Base-by-base conservation (phyloP, 2,797 vertebrate genomes). In the Pteronotus mesoamericanus region DNA sequence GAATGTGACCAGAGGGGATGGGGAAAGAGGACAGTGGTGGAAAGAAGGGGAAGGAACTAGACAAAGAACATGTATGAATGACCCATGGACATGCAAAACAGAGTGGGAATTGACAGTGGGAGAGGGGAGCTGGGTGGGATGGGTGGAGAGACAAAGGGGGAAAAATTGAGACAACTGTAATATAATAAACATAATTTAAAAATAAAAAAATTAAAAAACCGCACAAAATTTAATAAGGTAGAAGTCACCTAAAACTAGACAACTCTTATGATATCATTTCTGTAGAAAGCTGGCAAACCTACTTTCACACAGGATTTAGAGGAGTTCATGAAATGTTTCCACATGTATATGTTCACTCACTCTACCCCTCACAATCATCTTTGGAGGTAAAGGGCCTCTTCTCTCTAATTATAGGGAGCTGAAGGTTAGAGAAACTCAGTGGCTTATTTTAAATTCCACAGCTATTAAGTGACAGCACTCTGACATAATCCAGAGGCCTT, bases 261-360 rank as follows among this genome's bases (percentile, higher is more conserved):
- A 3, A 1, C 29, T 74, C 7, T 53, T 51, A 39, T 0, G 12
- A 34, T 19, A 7, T 11, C 16, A 51, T 37, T 91, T 93, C 42
- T 74, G 10, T 48, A 61, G 14, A 19, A 79, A 2, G 8, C 44
- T 69, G 64, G 26, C 61, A 10, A 24, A 78, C 29, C n/a, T 48
- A n/a, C 9, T 4, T 87, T 74, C 48, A 10, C 14, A 9, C 2
- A 59, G 18, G 42, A 42, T 14, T 42, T 55, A 24, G 26, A 24
- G 19, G 39, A 44, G 2, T 51, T 53, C 16, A 37, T 78, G 37
- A 85, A 46, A 19, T 21, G 0, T 75, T 83, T 48, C 6, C 55
- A 6, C 9, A 1, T 9, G 16, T 21, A 1, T 9, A 0, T 2
- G 29, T 3, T 66, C 24, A 37, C 46, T 64, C 6, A 22, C 24